These are phyloP conservation scores for Procapra przewalskii DNA, from an alignment of 2,113 vertebrate species.

Conservation along the genomic window DNA sequence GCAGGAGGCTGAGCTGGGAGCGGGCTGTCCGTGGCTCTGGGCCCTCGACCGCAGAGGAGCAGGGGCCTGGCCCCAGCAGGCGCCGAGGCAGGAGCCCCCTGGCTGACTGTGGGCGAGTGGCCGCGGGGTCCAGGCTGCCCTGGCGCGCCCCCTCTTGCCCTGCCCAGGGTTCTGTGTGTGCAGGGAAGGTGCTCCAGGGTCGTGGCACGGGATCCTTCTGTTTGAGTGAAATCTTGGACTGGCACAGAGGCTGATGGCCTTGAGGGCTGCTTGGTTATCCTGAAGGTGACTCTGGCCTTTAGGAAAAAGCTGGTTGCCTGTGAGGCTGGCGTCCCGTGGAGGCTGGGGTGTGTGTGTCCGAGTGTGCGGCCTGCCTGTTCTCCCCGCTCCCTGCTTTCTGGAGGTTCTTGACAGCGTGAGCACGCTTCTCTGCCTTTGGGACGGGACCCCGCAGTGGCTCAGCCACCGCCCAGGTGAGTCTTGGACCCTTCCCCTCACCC, in stretches of 20 bases:
- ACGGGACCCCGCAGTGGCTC: background rate
- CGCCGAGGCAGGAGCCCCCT: fast-evolving
- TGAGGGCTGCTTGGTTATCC: background rate
- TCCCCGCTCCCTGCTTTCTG: fast-evolving
- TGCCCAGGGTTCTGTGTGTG: background rate
- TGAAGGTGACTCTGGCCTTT: background rate
- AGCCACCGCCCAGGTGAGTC: background rate
- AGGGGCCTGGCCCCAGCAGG: background rate
- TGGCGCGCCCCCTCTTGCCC: fast-evolving
- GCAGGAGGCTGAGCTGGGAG: too few species aligned
- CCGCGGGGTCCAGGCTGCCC: background rate
- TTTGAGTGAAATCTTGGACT: background rate
- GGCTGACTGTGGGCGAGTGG: background rate
- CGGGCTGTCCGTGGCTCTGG: too few species aligned
- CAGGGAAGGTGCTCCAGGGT: background rate
- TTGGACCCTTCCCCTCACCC: background rate
- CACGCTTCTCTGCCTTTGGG: fast-evolving
- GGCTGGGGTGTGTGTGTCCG: fast-evolving
- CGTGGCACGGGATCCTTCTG: background rate
- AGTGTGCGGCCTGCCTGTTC: fast-evolving
- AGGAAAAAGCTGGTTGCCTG: fast-evolving
- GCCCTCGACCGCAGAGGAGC: background rate
- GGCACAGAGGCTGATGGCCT: background rate
- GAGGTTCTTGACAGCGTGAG: background rate
- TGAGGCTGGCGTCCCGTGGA: background rate